These are phyloP conservation scores for Tympanoctomys barrerae DNA, from an alignment of 2,797 vertebrate genomes.

Conservation along the genomic window DNA sequence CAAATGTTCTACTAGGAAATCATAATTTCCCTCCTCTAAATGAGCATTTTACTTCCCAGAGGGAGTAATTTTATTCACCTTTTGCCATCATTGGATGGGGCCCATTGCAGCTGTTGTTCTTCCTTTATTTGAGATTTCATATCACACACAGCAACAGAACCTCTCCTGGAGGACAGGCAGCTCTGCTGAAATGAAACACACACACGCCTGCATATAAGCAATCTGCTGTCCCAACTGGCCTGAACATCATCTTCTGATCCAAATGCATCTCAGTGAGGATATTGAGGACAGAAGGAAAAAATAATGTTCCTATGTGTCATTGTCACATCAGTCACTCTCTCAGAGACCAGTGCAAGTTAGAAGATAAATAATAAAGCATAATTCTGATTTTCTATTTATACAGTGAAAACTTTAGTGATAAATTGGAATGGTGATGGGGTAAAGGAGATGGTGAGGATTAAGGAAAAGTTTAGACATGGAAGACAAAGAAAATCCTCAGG, in stretches of 20 bases:
- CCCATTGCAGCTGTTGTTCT: conserved; percentile 80
- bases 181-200: conserved; percentile 5
- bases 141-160: conserved; percentile 57
- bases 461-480: conserved; percentile 48
- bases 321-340: not conserved
- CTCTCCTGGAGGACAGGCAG: conserved; percentile 51
- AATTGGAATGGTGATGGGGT: conserved; percentile 5
- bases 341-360: conserved; percentile 30
- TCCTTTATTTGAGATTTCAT: conserved; percentile 77
- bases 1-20: conserved; percentile 82
- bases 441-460: not conserved
- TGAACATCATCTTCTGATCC: not conserved
- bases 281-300: conserved; percentile 45
- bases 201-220: conserved; percentile 43
- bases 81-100: conserved; percentile 74
- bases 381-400: conserved; percentile 66
- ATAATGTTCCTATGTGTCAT: conserved; percentile 32
- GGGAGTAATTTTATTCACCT: conserved; percentile 80
- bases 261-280: conserved; percentile 39
- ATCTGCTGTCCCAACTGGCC: conserved; percentile 34
- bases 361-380: conserved; percentile 57
- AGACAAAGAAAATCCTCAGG: conserved; percentile 54
- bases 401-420: conserved; percentile 50
- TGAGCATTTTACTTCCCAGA: conserved; percentile 80
- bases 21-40: conserved; percentile 79